Evolutionary conservation across 2,888 invertebrate genomes (phyloP).

Genomic region (Oscheius sp.): DNA sequence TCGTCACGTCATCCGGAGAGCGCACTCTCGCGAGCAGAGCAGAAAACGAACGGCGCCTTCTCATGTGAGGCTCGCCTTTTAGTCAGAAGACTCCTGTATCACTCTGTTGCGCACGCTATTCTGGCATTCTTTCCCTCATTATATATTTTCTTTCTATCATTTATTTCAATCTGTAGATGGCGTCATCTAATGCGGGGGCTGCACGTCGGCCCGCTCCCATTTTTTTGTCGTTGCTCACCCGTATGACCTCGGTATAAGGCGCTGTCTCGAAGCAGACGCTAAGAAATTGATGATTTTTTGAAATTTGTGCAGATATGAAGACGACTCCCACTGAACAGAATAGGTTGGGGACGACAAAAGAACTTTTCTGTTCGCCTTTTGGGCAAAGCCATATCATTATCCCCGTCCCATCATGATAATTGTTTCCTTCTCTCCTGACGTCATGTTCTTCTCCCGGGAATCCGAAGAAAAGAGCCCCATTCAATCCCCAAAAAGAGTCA

Average conservation of each 20-base stretch:
- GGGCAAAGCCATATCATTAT: too few species aligned
- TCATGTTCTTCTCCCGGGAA: background rate
- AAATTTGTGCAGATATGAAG: too few species aligned
- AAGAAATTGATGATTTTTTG: too few species aligned
- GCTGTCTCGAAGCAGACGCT: too few species aligned
- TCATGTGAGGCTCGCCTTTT: background rate
- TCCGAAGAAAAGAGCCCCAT: background rate
- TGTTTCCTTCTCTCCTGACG: background rate
- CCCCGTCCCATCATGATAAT: background rate
- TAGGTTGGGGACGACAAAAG: too few species aligned
- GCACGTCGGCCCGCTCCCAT: background rate
- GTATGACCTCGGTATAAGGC: too few species aligned
- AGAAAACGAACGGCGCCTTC: background rate
- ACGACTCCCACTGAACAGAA: too few species aligned
- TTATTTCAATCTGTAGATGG: too few species aligned
- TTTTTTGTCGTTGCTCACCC: background rate
- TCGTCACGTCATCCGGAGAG: conserved; percentile 18
- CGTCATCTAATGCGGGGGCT: too few species aligned
- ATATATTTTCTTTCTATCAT: background rate
- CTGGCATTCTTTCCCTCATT: background rate
- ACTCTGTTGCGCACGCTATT: background rate
- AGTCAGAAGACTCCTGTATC: background rate
- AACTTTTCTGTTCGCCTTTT: too few species aligned
- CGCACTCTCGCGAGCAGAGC: background rate
- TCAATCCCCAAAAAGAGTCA: background rate